Base-by-base conservation (phyloP, 2,113 vertebrate species). In the Xenopus laevis region DNA sequence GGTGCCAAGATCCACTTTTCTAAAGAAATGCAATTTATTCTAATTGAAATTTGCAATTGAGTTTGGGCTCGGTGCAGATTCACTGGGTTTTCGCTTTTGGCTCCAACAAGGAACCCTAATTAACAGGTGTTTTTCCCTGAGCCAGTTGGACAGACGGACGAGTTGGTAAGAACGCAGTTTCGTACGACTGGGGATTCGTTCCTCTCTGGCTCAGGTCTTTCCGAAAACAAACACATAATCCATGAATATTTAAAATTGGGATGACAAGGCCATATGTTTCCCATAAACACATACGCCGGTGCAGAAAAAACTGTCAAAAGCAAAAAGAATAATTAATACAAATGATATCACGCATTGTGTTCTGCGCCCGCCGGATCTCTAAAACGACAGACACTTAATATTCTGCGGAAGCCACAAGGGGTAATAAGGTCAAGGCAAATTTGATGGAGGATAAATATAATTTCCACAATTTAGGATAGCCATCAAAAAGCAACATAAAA, bases 191-290 rank as follows among this genome's bases (percentile, higher is more conserved):
- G 58, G 27, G 58, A 68, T 63, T 17, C 58, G 27, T 30, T 20
- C 23, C 27, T 45, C 59, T 50, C 47, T 44, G 17, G 33, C 33
- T 13, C 4, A 23, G 45, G 44, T 18, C n/a, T 50, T 33, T n/a
- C 65, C 21, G 58, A 50, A 40, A 33, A 47, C 58, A 52, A 12
- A 40, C 44, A 30, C 65, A 45, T 69, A 62, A 53, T n/a, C 46
- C 73, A 45, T 63, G 72, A 65, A 62, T 63, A 75, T 69, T 75
- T 69, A 68, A 58, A 68, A 27, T 12, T 16, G 65, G 30, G 50
- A 23, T 55, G 73, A 69, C 65, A 68, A 23, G 73, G 58, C 73
- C 73, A 68, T 69, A 75, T 75, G 73, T 62, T 75, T 62, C 27
- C 7, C 52, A 53, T 62, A 40, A 75, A 40, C 27, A 61, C 53